Evolutionary conservation across 2,888 invertebrate genomes (phyloP).

Genomic region (Gymnoscelis rufifasciata): DNA sequence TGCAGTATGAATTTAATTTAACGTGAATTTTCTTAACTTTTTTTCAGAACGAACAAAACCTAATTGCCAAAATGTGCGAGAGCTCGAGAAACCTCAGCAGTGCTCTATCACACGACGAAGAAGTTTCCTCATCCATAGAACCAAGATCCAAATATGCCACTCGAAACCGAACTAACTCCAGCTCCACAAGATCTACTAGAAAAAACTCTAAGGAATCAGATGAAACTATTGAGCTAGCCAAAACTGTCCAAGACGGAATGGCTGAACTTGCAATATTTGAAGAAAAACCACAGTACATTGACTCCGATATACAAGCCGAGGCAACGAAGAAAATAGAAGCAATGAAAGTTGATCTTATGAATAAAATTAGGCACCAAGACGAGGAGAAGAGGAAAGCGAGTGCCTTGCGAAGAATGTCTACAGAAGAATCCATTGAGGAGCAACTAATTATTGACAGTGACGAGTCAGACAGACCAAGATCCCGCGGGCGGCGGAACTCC

Average conservation of each 20-base stretch:
- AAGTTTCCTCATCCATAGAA: slow-evolving; percentile 58
- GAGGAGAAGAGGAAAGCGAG: slow-evolving; percentile 50
- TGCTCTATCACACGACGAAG: slow-evolving; percentile 63
- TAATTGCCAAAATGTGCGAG: slow-evolving; percentile 58
- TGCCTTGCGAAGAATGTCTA: slow-evolving; percentile 51
- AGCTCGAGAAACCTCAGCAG: slow-evolving; percentile 62
- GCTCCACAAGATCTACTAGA: slow-evolving; percentile 51
- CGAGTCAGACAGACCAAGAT: slow-evolving; percentile 54
- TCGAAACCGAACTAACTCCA: slow-evolving; percentile 53
- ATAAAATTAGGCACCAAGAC: slow-evolving; percentile 61
- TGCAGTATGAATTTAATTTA: too few species aligned
- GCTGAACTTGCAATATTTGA: slow-evolving; percentile 67
- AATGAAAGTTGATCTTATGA: slow-evolving; percentile 61
- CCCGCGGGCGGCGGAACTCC: slow-evolving; percentile 59
- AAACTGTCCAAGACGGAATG: slow-evolving; percentile 78
- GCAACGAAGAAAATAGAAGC: slow-evolving; percentile 60
- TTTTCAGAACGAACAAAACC: slow-evolving; percentile 55
- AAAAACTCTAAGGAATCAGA: slow-evolving; percentile 59
- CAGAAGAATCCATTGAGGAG: slow-evolving; percentile 64
- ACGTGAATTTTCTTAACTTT: neutral
- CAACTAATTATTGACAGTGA: slow-evolving; percentile 41
- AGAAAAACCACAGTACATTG: slow-evolving; percentile 37
- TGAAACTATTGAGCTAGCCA: slow-evolving; percentile 71
- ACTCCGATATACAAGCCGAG: slow-evolving; percentile 46
- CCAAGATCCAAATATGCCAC: slow-evolving; percentile 52